These are phyloP conservation scores for Poecile montanus DNA, from an alignment of 2,797 vertebrate genomes.

Conservation along the genomic window DNA sequence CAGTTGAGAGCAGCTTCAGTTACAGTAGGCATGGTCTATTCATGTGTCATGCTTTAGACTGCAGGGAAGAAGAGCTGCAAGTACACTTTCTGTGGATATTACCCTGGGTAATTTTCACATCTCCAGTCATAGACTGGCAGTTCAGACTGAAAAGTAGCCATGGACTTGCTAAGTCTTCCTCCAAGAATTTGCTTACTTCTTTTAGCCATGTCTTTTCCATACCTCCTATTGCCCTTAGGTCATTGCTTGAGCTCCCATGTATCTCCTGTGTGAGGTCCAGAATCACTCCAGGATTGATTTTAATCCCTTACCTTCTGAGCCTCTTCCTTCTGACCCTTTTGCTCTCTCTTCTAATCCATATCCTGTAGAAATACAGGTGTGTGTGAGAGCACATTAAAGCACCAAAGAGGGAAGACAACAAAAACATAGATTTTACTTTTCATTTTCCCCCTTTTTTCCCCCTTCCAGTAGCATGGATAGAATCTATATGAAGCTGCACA, in stretches of 20 bases:
- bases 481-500: background rate
- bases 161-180: background rate
- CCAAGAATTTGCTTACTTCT: background rate
- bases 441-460: accelerated
- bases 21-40: background rate
- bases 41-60: background rate
- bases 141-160: background rate
- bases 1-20: background rate
- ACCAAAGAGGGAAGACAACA: background rate
- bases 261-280: background rate
- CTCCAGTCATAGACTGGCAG: background rate
- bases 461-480: background rate
- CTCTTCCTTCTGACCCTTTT: background rate
- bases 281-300: background rate
- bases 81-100: background rate
- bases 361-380: background rate
- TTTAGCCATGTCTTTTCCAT: background rate
- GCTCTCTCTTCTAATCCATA: background rate
- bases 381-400: background rate
- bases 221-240: background rate
- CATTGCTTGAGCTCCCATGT: background rate
- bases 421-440: background rate
- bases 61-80: background rate
- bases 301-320: background rate
- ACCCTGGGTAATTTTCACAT: background rate